These are phyloP conservation scores for Dascyllus trimaculatus DNA, from an alignment of 2,113 vertebrate species.

Conservation along the genomic window DNA sequence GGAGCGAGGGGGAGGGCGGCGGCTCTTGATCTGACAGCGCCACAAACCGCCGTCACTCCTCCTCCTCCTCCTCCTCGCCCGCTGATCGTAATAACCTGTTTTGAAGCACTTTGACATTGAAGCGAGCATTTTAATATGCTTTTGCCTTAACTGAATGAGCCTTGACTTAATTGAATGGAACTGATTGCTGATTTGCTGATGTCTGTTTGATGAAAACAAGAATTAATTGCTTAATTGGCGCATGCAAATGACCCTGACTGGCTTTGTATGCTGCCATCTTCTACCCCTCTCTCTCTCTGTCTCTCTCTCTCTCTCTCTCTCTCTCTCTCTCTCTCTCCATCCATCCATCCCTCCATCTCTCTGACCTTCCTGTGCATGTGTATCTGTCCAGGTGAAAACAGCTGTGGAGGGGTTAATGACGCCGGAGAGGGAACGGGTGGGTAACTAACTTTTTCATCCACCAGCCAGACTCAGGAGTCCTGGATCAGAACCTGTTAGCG, in stretches of 20 bases:
- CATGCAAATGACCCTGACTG: conserved; percentile 80
- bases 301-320: conserved; percentile 33
- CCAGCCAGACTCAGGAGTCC: conserved; percentile 41
- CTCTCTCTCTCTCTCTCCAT: conserved; percentile 36
- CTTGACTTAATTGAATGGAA: conserved; percentile 66
- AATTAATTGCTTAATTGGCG: conserved; percentile 71
- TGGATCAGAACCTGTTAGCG: conserved; percentile 1
- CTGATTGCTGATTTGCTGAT: conserved; percentile 72
- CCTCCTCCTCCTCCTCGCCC: conserved; percentile 41
- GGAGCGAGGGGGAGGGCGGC: not conserved
- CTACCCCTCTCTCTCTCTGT: conserved; percentile 40
- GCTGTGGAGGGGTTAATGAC: conserved; percentile 85
- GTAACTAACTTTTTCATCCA: conserved; percentile 78
- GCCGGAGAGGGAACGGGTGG: conserved; percentile 83
- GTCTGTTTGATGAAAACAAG: conserved; percentile 61
- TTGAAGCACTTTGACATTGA: conserved; percentile 48
- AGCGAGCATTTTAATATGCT: conserved; percentile 58
- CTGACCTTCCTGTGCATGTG: conserved; percentile 80
- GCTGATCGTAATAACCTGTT: conserved; percentile 70
- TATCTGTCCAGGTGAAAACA: conserved; percentile 86
- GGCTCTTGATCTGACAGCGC: no score
- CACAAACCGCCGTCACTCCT: not conserved
- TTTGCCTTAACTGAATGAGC: conserved; percentile 81
- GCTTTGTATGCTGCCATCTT: conserved; percentile 76
- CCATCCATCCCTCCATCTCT: conserved; percentile 47